A percentile compares a stretch with the other conserved stretches of the same genome.
These are phyloP conservation scores for Coranthus polyacanthus DNA, from an alignment of 2,797 vertebrate species.

Conservation along the genomic window DNA sequence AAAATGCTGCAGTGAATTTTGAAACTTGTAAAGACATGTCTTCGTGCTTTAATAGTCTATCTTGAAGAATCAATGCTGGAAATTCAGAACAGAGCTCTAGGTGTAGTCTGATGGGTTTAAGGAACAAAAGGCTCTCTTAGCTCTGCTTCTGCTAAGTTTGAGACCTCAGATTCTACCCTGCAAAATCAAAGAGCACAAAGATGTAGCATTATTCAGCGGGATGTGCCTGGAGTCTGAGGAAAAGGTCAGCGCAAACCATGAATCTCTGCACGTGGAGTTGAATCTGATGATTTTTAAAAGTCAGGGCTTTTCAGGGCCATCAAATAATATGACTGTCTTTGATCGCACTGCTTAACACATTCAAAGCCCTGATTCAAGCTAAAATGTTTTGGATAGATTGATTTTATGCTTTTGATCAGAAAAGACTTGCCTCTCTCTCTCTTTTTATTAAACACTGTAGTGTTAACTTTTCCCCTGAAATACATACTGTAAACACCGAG, in stretches of 20 bases:
- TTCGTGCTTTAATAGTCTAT: slow-evolving; percentile 32
- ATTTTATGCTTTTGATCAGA: not conserved
- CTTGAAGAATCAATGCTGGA: slow-evolving; percentile 26
- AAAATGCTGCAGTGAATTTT: not conserved
- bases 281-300: slow-evolving; percentile 84
- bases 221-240: slow-evolving; percentile 77
- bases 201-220: slow-evolving; percentile 74
- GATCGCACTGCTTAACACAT: slow-evolving; percentile 10
- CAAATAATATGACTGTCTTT: slow-evolving; percentile 42
- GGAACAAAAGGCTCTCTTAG: slow-evolving; percentile 79
- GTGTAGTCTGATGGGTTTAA: slow-evolving; percentile 47
- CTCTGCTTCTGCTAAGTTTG: slow-evolving; percentile 56
- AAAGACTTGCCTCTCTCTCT: not conserved
- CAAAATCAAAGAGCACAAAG: slow-evolving; percentile 78
- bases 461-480: not conserved
- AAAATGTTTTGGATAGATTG: not conserved
- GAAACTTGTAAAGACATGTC: slow-evolving; percentile 30
- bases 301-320: slow-evolving; percentile 52
- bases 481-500: slow-evolving; percentile 9
- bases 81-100: slow-evolving; percentile 54
- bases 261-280: slow-evolving; percentile 75
- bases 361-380: not conserved
- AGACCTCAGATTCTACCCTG: slow-evolving; percentile 55
- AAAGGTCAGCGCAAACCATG: slow-evolving; percentile 83
- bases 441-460: no score